Base-by-base conservation (phyloP, 2,888 invertebrate genomes). In the Pachliopta kotzebuea region DNA sequence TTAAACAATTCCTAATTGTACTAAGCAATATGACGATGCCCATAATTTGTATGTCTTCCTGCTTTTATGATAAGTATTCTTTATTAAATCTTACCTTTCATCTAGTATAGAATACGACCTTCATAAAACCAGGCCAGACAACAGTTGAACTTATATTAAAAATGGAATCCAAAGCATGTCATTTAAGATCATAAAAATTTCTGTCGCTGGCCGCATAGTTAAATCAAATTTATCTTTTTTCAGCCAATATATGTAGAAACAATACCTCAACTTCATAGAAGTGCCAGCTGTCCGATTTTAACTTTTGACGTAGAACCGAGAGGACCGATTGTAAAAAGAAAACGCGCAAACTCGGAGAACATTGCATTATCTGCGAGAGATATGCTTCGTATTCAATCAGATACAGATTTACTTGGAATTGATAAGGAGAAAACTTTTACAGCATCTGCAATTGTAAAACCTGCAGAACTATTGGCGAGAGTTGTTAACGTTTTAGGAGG, bases 361-460 rank as follows among this genome's bases (percentile, higher is more conserved):
- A 93, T 93, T 66, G 89, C 92, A 73, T 72, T 89, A 24, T 80
- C 84, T 18, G 80, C 83, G n/a, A 85, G 79, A 75, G 90, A 90
- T 58, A 88, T 92, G 82, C 83, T 95, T 6, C 92, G 95, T 63
- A 94, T 95, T 60, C 94, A 95, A 69, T 97, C 96, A 0, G 97
- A 97, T 72, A 95, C 95, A 0, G 96, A 97, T 81, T 88, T 97
- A 55, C 93, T 94, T 66, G 93, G 94, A 53, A 96, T 97, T 69
- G 96, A 97, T 79, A 95, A 95, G 74, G 94, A 95, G 71, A 94
- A 94, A 68, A 96, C 97, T 0, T 96, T 96, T 76, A 94, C 94
- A 23, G 93, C 94, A 1, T 93, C 94, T 68, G 94, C 94, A 14
- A 93, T 95, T 70, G 93, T 96, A 0, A 95, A 96, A 74, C 96